Percentiles rank a stretch among this genome's conserved stretches.
Evolutionary conservation across 2,797 vertebrate genomes (phyloP).

Genomic region (Chaunax sp.): DNA sequence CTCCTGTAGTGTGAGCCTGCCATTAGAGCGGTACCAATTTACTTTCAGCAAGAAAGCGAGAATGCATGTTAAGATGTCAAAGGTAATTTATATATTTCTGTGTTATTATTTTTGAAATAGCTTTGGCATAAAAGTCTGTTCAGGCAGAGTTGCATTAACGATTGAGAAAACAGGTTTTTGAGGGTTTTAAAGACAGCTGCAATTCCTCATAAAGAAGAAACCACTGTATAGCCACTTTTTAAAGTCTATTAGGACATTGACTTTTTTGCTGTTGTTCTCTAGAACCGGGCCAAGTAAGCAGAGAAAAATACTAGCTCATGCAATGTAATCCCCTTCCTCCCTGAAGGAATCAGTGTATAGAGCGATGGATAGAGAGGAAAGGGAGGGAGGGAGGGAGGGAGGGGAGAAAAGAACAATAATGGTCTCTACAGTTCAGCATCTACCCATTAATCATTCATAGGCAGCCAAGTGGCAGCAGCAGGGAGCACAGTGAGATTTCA

Average conservation of each 20-base stretch:
- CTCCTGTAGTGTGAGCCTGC: too few relatives aligned
- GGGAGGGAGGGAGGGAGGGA: constrained; percentile 3
- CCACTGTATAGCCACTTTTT: background rate
- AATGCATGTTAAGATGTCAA: background rate
- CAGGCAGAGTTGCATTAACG: background rate
- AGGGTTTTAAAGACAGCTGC: too few relatives aligned
- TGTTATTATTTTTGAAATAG: background rate
- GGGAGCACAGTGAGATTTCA: constrained; percentile 80
- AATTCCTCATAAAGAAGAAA: background rate
- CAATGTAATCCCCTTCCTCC: constrained; percentile 64
- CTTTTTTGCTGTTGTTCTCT: constrained; percentile 29
- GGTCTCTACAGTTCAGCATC: constrained; percentile 82
- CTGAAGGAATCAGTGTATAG: constrained; percentile 57
- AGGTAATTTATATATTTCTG: background rate
- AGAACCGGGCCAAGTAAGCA: constrained; percentile 49
- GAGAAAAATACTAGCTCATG: constrained; percentile 61
- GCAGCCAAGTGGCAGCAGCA: constrained; percentile 79
- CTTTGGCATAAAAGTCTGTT: background rate
- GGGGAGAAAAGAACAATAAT: constrained; percentile 73
- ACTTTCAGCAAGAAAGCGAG: too few relatives aligned
- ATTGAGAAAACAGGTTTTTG: too few relatives aligned
- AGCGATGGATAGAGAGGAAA: constrained; percentile 44
- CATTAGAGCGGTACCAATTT: too few relatives aligned
- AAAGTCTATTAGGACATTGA: constrained; percentile 6
- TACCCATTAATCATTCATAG: constrained; percentile 87